Conservation (phyloP, 2,797 vertebrate genomes). For the Anniella stebbinsi region DNA sequence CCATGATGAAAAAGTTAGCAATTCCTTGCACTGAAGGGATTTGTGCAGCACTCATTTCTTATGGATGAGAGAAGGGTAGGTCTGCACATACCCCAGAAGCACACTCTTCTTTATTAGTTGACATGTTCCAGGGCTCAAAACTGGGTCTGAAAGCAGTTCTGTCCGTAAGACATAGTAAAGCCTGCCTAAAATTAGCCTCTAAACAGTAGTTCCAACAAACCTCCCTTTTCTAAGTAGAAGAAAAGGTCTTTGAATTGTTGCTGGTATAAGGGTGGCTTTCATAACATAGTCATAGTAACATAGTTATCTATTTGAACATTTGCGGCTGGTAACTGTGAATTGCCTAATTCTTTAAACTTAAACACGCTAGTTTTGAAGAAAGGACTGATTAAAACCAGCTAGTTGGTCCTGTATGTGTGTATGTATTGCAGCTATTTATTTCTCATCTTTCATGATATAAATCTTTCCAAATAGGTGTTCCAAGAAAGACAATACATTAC, state of each 20-base stretch:
- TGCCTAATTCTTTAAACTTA: neutral
- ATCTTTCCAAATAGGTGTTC: too few relatives aligned
- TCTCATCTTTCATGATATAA: too few relatives aligned
- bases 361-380: neutral
- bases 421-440: too few relatives aligned
- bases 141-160: neutral
- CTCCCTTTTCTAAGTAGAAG: neutral
- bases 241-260: neutral
- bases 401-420: neutral
- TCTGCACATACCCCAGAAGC: conserved; percentile 28
- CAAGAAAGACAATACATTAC: too few relatives aligned
- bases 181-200: too few relatives aligned
- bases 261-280: neutral
- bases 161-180: neutral
- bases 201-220: neutral
- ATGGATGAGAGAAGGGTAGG: conserved; percentile 34
- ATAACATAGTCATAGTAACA: neutral
- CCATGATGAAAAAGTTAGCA: neutral
- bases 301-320: neutral
- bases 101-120: neutral
- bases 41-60: conserved; percentile 40
- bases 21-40: conserved; percentile 20
- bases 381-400: neutral
- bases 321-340: neutral
- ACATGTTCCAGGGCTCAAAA: neutral